Conservation (phyloP, 2,113 vertebrate species). For the Elachura formosa region DNA sequence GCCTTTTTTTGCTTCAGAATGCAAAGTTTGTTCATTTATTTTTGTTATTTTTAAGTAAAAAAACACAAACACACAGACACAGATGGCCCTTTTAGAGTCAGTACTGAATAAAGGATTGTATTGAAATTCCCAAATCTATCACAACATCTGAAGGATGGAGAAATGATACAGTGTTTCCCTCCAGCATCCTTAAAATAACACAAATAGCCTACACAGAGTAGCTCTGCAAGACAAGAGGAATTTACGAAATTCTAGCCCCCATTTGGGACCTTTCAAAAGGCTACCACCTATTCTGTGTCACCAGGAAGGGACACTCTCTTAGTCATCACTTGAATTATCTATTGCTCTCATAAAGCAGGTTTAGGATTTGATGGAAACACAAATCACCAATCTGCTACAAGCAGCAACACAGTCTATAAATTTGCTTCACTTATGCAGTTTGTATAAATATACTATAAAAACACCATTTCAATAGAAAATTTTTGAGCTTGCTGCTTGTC, state of each 20-base stretch:
- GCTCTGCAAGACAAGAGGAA: neutral
- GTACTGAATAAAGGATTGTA: neutral
- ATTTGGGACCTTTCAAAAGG: neutral
- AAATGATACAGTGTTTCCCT: neutral
- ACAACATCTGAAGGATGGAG: neutral
- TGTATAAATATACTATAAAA: neutral
- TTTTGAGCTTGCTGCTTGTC: neutral
- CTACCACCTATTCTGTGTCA: neutral
- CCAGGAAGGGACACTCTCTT: neutral
- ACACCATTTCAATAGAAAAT: neutral
- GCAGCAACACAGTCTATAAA: neutral
- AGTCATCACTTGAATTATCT: neutral
- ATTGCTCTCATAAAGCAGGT: neutral
- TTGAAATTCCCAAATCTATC: neutral
- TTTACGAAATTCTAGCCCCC: neutral
- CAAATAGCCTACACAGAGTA: neutral
- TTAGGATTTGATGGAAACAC: neutral
- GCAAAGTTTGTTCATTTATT: neutral
- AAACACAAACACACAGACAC: neutral
- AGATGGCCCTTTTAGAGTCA: neutral
- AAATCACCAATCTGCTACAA: neutral
- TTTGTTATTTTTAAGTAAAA: neutral
- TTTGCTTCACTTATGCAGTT: neutral
- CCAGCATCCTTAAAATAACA: neutral
- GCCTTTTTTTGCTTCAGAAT: neutral